Conservation (phyloP, 2,888 invertebrate species). For the Tridacna crocea region DNA sequence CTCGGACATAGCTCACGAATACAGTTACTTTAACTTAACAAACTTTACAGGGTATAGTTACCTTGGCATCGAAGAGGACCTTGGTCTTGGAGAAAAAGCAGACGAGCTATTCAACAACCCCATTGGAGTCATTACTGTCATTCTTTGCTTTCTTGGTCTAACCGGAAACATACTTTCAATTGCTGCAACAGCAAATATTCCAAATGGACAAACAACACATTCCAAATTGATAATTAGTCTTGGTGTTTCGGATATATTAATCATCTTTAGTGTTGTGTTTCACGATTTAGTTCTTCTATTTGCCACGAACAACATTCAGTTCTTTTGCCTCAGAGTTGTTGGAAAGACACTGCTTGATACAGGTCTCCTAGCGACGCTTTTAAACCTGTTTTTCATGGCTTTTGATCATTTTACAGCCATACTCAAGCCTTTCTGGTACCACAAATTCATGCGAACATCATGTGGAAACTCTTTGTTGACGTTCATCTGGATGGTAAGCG, state of each 20-base stretch:
- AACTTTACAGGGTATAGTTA: background rate
- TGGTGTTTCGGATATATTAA: slow-evolving; percentile 72
- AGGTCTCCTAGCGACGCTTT: slow-evolving; percentile 71
- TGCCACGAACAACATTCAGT: slow-evolving; percentile 6
- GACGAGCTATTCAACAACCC: slow-evolving; percentile 13
- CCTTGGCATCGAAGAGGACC: background rate
- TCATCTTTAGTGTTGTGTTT: slow-evolving; percentile 3
- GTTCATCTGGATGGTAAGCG: slow-evolving; percentile 69
- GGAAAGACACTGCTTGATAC: slow-evolving; percentile 70
- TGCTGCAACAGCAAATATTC: slow-evolving; percentile 74
- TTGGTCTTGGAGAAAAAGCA: slow-evolving; percentile 8
- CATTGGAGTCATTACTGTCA: background rate
- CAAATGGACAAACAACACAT: slow-evolving; percentile 71
- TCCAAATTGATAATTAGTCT: slow-evolving; percentile 77
- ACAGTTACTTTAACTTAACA: background rate
- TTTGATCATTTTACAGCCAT: slow-evolving; percentile 76
- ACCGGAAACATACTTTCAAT: slow-evolving; percentile 76
- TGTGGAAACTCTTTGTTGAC: slow-evolving; percentile 67
- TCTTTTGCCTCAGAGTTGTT: slow-evolving; percentile 67
- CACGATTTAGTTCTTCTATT: slow-evolving; percentile 13
- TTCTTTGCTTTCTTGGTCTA: slow-evolving; percentile 65
- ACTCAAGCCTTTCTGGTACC: slow-evolving; percentile 71
- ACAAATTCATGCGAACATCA: slow-evolving; percentile 60
- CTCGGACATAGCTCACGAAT: background rate
- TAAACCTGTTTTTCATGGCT: slow-evolving; percentile 75